phyloP scores from a whole-genome alignment of 2,888 invertebrate genomes.

The Nesidiocoris tenuis region DNA sequence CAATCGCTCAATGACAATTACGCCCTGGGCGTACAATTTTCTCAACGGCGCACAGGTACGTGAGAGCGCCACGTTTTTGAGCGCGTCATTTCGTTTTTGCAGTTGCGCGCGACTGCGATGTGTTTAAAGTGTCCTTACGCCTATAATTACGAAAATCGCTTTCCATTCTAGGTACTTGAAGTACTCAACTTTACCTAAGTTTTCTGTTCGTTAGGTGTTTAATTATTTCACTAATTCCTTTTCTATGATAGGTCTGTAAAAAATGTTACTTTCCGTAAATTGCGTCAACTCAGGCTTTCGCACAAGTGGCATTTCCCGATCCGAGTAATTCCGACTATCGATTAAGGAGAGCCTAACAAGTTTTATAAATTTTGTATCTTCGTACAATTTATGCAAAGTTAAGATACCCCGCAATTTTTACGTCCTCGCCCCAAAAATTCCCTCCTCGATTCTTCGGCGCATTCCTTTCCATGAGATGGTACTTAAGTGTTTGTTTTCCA shows the following conservation, averaged over 20 bases:
- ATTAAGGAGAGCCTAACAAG: background rate
- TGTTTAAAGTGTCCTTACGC: background rate
- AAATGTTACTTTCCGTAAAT: background rate
- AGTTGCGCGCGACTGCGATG: background rate
- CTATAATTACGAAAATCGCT: background rate
- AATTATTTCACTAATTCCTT: background rate
- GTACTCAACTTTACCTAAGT: background rate
- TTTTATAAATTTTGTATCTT: background rate
- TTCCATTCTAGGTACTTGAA: background rate
- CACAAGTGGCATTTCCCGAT: background rate
- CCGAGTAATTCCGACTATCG: background rate
- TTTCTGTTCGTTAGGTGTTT: background rate
- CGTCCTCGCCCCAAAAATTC: background rate
- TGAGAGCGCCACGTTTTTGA: background rate
- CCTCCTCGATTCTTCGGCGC: background rate
- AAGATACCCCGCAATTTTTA: background rate
- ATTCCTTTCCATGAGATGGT: background rate
- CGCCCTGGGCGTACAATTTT: too few relatives aligned
- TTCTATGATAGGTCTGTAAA: background rate
- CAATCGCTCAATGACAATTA: too few relatives aligned
- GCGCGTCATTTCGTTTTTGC: background rate
- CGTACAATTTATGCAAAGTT: background rate
- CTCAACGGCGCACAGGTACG: too few relatives aligned
- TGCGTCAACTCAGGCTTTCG: background rate
- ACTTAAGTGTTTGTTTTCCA: background rate